Evolutionary conservation across 1,140 invertebrate species (phyloP).

Genomic region (Atta texana): DNA sequence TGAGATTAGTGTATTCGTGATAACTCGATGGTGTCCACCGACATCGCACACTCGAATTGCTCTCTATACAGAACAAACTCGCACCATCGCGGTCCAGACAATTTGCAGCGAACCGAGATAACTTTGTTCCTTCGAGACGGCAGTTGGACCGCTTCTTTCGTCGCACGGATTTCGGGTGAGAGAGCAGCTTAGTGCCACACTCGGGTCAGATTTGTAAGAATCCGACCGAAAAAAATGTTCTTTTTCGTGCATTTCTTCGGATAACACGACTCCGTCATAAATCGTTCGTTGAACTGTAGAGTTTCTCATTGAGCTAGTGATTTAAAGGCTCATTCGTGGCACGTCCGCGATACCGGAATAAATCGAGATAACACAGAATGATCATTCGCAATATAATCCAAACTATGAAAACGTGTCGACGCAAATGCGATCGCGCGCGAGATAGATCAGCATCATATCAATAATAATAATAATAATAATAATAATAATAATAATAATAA

Average conservation of each 20-base stretch:
- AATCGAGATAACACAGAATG: conserved; percentile 20
- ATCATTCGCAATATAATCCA: conserved; percentile 24
- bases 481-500: conserved; percentile 31
- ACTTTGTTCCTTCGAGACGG: conserved; percentile 55
- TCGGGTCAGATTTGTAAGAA: not conserved
- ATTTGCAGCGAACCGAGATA: conserved; percentile 63
- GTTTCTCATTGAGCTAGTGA: not conserved
- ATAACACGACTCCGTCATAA: not conserved
- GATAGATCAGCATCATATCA: conserved; percentile 7
- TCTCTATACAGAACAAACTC: not conserved
- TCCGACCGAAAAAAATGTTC: not conserved
- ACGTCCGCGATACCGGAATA: not conserved
- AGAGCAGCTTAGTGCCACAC: conserved; percentile 3
- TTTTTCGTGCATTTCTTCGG: not conserved
- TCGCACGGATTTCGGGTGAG: not conserved
- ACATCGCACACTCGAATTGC: conserved; percentile 21
- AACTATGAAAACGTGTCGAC: conserved; percentile 38
- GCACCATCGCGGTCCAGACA: conserved; percentile 22
- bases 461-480: conserved; percentile 17
- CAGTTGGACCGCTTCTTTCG: conserved; percentile 44
- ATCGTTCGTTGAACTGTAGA: not conserved
- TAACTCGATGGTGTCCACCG: conserved; percentile 54
- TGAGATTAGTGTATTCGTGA: conserved; percentile 66
- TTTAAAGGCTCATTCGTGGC: conserved; percentile 29
- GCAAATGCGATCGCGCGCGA: conserved; percentile 41